Evolutionary conservation across 2,113 vertebrate genomes (phyloP).

Genomic region (Pelecanoides urinatrix): DNA sequence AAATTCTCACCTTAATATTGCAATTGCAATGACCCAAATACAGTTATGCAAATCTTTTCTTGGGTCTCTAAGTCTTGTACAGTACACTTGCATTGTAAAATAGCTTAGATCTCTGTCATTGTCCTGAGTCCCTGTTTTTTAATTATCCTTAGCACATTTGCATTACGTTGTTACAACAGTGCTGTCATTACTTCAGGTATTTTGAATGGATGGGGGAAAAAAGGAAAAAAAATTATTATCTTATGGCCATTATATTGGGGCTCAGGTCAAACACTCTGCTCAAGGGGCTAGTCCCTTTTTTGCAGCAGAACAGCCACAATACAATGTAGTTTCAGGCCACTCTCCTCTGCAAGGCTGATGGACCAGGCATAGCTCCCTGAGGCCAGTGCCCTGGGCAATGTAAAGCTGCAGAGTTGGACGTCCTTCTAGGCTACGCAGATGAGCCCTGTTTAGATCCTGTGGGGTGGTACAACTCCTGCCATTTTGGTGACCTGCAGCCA

Average conservation of each 20-base stretch:
- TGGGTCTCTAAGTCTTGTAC: not conserved
- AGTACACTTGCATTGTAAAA: not conserved
- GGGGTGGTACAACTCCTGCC: not conserved
- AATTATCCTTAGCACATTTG: not conserved
- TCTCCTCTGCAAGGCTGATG: not conserved
- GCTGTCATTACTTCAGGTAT: not conserved
- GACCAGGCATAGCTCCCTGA: not conserved
- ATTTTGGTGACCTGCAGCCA: not conserved
- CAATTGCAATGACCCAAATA: not conserved
- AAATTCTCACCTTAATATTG: not conserved
- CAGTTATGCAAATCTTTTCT: not conserved
- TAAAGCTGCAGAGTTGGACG: not conserved
- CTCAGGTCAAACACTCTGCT: not conserved
- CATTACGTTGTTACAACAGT: not conserved
- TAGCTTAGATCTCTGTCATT: not conserved
- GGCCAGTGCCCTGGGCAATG: not conserved
- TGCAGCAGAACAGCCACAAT: no score
- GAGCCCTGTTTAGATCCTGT: not conserved
- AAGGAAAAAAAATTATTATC: not conserved
- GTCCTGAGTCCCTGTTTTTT: not conserved
- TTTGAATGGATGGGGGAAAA: not conserved
- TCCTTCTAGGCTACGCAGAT: not conserved
- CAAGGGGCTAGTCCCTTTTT: no score
- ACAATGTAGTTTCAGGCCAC: not conserved
- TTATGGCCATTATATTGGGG: not conserved